Evolutionary conservation across 1,140 invertebrate genomes (phyloP), one percentile per base, ranked within the genome.

Genomic region (Eubasilissa regina): DNA sequence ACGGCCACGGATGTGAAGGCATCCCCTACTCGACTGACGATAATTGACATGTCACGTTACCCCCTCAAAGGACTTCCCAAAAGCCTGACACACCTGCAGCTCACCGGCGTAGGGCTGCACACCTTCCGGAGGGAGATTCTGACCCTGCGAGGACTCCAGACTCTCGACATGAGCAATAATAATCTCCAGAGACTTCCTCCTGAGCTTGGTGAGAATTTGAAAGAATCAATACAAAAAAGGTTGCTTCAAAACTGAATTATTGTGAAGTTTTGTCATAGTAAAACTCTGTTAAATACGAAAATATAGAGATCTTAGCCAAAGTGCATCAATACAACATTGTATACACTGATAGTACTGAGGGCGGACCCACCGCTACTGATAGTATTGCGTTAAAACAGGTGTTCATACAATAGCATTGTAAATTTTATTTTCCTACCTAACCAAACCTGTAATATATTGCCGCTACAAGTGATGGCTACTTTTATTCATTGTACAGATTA

Each of bases 131-230:
- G 90, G 83, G 92, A 93, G 82, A 93, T 95, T 83, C 87, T 94
- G 53, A 86, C 88, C 9, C 84, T 95, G 3, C 89, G 90, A 43
- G 91, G 90, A 84, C 88, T 98, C 19, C 90, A 88, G 80, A 83
- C 92, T 51, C 88, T 97, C 75, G 93, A 97, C 90, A 87, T 96
- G 60, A 94, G 92, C 47, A 89, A 94, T 78, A 98, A 97, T 90
- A 89, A 92, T 75, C 89, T 97, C 48, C 91, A 90, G 68, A 91
- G 88, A 82, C 85, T 97, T 35, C 96, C 96, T 15, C 86, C 91
- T 25, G 94, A 95, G 85, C 83, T 97, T 75, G 95, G 94, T 77
- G 88, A 90, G 51, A 55, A 6, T 8, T 17, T 19, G 19, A 48
- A 74, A 56, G 13, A 19, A 15, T 55, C n/a, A 9, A 10, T 13